Base-by-base conservation (phyloP, 1,140 invertebrate genomes). In the Drosophila sp. region DNA sequence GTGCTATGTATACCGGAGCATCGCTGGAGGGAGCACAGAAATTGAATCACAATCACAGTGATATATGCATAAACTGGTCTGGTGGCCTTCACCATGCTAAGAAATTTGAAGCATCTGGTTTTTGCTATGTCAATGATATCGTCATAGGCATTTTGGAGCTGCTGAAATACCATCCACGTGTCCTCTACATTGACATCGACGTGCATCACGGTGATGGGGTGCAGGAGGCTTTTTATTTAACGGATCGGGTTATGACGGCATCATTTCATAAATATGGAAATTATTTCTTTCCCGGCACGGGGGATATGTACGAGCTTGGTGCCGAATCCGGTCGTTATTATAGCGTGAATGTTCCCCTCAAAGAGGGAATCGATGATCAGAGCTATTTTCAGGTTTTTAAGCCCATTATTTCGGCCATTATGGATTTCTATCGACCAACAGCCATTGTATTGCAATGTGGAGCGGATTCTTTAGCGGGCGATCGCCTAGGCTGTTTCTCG, bases 191-290 rank as follows among this genome's bases (percentile, higher is more conserved):
- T 68, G 99, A 99, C 90, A 99, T 99, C 77, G 99, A 99, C 90
- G 99, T 99, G 6, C 99, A 99, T 92, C 99, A 99, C 92, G 99
- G 99, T 0, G 99, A 99, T 93, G 99, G 99, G 1, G 99, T 99
- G 0, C 98, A 99, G 93, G 99, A 99, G 93, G 99, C 99, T 0
- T 99, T 99, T 93, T 99, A 99, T 91, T 93, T 99, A 1, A 99
- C 98, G 0, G 99, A 99, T 92, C 93, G 99, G 56, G 99, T 99
- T 0, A 99, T 99, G 99, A 99, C 99, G 0, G 98, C 99, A 1
- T 99, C 98, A 23, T 99, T 99, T 92, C 99, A 99, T 91, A 99
- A 99, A 93, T 99, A 99, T 93, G 99, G 98, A 5, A 98, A 99
- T 89, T 99, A 97, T 83, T 99, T 99, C 92, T 99, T 99, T 90